Evolutionary conservation across 37 sponge, comb jelly and placozoan genomes (phyloP), one percentile per base, ranked within the genome.

Genomic region (Agelas oroides): DNA sequence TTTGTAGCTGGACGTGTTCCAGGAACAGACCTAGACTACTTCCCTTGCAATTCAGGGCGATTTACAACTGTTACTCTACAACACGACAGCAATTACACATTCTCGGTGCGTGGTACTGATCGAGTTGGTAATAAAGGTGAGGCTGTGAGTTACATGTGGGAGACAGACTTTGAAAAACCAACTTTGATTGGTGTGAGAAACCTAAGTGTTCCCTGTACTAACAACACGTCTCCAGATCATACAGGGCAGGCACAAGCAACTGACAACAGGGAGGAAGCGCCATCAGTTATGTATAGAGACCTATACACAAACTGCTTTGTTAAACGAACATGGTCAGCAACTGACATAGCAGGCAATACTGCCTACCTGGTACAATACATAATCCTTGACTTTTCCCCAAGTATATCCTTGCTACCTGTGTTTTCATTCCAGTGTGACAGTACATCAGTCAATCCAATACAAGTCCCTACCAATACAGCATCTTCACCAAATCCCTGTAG

Each of bases 281-380:
- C 38, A 31, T 59, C 62, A 18, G 21, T 78, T 5, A 55, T n/a
- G 67, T 86, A 78, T 38, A 39, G 21, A 52, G 87, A 86, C 59
- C 13, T 59, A 0, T 53, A 12, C 21, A 11, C 53, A 1, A 36
- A 72, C 15, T 86, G 87, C 35, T 61, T 0, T 1, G 28, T 86
- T 20, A 53, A 39, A 27, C 79, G 87, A 28, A 60, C 53, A 17
- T 86, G 87, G 87, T 70, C 14, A 28, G 87, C 87, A 5, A 71
- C 55, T 20, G 87, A 86, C 69, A 53, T 25, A 23, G 87, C 87
- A n/a, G 73, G 79, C 5, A 86, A 86, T 28, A 61, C 54, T n/a
- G 87, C 72, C 53, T 38, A 15, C 16, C 18, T 58, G 24, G 30
- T 65, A 0, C 87, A 86, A 30, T 0, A 28, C 27, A 77, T 86